Conservation (phyloP, 2,113 vertebrate species). For the Proterorhinus semilunaris region DNA sequence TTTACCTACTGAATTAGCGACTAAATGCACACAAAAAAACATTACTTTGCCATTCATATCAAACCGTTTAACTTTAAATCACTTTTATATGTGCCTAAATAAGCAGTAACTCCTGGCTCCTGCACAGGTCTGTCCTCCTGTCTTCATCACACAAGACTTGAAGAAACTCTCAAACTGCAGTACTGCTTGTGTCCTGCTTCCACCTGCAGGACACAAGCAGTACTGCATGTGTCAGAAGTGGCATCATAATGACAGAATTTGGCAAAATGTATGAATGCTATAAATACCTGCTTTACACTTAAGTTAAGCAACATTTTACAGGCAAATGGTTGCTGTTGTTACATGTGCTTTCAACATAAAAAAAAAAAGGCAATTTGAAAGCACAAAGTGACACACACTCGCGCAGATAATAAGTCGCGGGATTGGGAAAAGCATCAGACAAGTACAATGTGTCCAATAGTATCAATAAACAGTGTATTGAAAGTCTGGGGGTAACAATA, state of each 20-base stretch:
- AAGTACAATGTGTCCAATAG: slow-evolving; percentile 50
- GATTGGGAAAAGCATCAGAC: slow-evolving; percentile 29
- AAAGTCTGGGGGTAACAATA: slow-evolving; percentile 59
- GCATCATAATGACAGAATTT: neutral
- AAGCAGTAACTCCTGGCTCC: slow-evolving; percentile 20
- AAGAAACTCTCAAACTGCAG: slow-evolving; percentile 63
- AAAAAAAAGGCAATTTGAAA: neutral
- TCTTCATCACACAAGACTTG: slow-evolving; percentile 31
- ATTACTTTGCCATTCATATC: neutral
- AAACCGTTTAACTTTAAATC: neutral
- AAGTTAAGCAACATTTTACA: too few species aligned
- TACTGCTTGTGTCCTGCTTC: slow-evolving; percentile 81
- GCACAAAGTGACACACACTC: slow-evolving; percentile 16
- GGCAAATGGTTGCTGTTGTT: too few species aligned
- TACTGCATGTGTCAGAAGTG: slow-evolving; percentile 28
- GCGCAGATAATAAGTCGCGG: slow-evolving; percentile 23
- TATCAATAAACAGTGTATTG: slow-evolving; percentile 63
- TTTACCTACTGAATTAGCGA: neutral
- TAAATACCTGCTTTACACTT: neutral
- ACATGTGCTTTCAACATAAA: too few species aligned
- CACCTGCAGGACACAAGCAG: slow-evolving; percentile 80
- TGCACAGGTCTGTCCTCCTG: slow-evolving; percentile 2
- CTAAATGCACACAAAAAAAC: neutral
- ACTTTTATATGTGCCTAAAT: slow-evolving; percentile 20
- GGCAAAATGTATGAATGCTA: neutral